Evolutionary conservation across 2,888 invertebrate genomes (phyloP), one percentile per base, ranked within the genome.

Genomic region (Rhynchonema sp.): DNA sequence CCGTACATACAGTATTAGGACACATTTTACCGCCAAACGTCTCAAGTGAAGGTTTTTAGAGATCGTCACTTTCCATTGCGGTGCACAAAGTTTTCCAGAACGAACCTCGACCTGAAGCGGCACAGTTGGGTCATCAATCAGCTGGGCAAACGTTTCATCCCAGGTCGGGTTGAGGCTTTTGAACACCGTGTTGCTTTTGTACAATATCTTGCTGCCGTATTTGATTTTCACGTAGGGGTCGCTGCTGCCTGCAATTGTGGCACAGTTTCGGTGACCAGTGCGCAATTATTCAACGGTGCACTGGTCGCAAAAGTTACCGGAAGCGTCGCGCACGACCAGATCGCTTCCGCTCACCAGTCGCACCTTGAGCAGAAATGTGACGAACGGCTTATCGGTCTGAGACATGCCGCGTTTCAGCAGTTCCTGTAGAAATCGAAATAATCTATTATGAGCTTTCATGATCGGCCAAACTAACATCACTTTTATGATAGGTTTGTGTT

Each of bases 101-200:
- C 28, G 30, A 28, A 66, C 67, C 82, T 90, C 89, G 62, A 91
- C 81, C 66, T 84, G 82, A 55, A 92, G 81, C 1, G 86, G 84
- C 69, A 82, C 81, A 69, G 87, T 88, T 84, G 78, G 70, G 62
- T 92, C 90, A 76, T 90, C 89, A 63, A 91, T 82, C 55, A 88
- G 87, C 67, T 92, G 81, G 13, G 85, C 85, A 75, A 96, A 91
- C 67, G 84, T 84, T 75, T 98, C 96, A 73, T 98, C 91, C 96
- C 96, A 98, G n/a, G 84, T 81, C 0, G 96, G 96, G 77, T 94
- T 94, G 62, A 98, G 80, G 74, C 89, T 91, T 68, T 91, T 82
- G 75, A 87, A 87, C 62, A 98, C 85, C 60, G 87, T 96, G 72
- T 85, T 84, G 66, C 90, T 91, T 78, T 92, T 94, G 78, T 91